Conservation (phyloP, 2,797 vertebrate genomes). For the Pagetopsis macropterus region DNA sequence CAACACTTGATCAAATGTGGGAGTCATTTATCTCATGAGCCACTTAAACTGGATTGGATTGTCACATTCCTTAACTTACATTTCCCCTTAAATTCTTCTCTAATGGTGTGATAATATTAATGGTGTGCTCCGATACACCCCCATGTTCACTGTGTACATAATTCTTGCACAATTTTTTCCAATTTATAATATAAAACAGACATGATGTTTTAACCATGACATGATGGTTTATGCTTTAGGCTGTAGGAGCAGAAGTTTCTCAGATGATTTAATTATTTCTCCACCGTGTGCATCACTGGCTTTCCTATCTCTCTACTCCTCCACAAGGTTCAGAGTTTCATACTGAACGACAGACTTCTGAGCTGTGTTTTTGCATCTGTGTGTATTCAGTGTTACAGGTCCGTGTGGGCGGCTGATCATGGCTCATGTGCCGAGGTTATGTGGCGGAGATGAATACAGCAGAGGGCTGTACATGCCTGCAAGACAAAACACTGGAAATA, state of each 20-base stretch:
- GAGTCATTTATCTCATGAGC: background rate
- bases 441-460: constrained; percentile 51
- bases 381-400: constrained; percentile 53
- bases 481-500: constrained; percentile 34
- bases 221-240: too few species aligned
- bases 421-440: constrained; percentile 55
- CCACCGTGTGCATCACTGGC: background rate
- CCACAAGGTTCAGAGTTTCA: constrained; percentile 16
- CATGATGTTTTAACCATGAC: too few species aligned
- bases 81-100: background rate
- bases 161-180: background rate
- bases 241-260: constrained; percentile 12
- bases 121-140: background rate
- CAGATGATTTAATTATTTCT: constrained; percentile 19
- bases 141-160: background rate
- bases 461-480: constrained; percentile 31
- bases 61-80: background rate
- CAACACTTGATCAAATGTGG: background rate
- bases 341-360: constrained; percentile 14
- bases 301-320: constrained; percentile 26
- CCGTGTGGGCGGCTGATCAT: constrained; percentile 61
- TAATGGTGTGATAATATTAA: background rate
- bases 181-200: background rate
- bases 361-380: constrained; percentile 35
- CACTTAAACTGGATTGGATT: background rate